These are phyloP conservation scores for Rhegmatorhina hoffmannsi DNA, from an alignment of 2,113 vertebrate species.

Conservation along the genomic window DNA sequence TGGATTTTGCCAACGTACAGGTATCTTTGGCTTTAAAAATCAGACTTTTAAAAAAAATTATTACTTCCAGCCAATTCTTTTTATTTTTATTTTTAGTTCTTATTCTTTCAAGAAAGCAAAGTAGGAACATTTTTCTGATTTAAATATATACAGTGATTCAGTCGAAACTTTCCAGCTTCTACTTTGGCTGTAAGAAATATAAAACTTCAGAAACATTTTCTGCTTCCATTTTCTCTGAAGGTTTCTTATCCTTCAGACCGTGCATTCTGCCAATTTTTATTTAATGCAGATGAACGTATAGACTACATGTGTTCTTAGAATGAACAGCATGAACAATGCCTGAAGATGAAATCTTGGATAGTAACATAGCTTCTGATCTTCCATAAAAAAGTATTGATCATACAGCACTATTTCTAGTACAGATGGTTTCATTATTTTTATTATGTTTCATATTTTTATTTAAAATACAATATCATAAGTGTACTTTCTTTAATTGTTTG, in stretches of 20 bases:
- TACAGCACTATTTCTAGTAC: not conserved
- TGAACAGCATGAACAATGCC: not conserved
- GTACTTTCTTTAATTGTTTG: not conserved
- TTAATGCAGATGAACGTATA: not conserved
- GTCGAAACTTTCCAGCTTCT: not conserved
- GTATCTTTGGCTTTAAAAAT: slow-evolving; percentile 65
- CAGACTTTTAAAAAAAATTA: not conserved
- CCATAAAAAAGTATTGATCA: not conserved
- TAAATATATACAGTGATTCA: not conserved
- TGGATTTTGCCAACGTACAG: slow-evolving; percentile 98
- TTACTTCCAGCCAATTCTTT: not conserved
- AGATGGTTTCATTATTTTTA: not conserved
- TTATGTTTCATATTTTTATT: not conserved
- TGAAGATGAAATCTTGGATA: not conserved
- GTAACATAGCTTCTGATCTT: slow-evolving; percentile 9
- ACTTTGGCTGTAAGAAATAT: not conserved
- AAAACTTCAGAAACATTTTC: not conserved
- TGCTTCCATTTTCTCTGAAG: slow-evolving; percentile 22
- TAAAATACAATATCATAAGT: not conserved
- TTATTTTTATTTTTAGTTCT: not conserved
- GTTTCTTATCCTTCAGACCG: not conserved
- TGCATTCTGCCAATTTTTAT: slow-evolving; percentile 2
- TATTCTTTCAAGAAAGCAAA: not conserved
- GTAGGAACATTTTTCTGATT: not conserved
- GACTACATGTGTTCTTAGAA: not conserved